phyloP scores from a whole-genome alignment of 92 coral and sea anemone species.

The Umimayanthus chanpuru region DNA sequence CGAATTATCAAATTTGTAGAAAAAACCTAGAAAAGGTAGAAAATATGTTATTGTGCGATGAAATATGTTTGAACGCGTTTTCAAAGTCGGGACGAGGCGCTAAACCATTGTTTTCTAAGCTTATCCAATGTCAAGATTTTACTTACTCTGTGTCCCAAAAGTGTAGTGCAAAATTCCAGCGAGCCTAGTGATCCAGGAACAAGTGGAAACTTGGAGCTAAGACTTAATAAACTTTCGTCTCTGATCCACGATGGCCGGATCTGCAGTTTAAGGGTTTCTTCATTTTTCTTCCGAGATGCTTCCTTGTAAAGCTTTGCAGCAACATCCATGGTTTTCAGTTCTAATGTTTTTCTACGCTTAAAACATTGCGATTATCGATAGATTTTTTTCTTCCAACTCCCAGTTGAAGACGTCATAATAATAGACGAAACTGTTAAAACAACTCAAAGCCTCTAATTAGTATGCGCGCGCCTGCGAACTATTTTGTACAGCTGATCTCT shows the following conservation, averaged over 20 bases:
- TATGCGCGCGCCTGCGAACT: constrained; percentile 44
- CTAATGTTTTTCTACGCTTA: neutral
- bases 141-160: constrained; percentile 78
- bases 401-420: constrained; percentile 19
- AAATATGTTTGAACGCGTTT: neutral
- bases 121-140: neutral
- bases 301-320: constrained; percentile 50
- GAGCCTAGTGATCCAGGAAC: constrained; percentile 88
- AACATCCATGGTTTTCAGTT: constrained; percentile 58
- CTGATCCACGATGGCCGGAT: constrained; percentile 82
- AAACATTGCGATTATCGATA: neutral
- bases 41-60: no score
- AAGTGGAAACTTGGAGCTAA: constrained; percentile 89
- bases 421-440: neutral
- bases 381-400: neutral
- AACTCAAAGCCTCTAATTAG: constrained; percentile 23
- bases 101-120: no score
- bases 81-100: no score
- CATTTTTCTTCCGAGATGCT: constrained; percentile 9
- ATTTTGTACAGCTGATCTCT: neutral
- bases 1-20: no score
- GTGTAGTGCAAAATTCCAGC: constrained; percentile 87
- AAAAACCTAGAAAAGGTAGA: no score
- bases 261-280: constrained; percentile 42
- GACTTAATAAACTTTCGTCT: constrained; percentile 79